A percentile compares a stretch with the other conserved stretches of the same genome.
These are phyloP conservation scores for Dipus sagitta DNA, from an alignment of 2,797 vertebrate species.

Conservation along the genomic window DNA sequence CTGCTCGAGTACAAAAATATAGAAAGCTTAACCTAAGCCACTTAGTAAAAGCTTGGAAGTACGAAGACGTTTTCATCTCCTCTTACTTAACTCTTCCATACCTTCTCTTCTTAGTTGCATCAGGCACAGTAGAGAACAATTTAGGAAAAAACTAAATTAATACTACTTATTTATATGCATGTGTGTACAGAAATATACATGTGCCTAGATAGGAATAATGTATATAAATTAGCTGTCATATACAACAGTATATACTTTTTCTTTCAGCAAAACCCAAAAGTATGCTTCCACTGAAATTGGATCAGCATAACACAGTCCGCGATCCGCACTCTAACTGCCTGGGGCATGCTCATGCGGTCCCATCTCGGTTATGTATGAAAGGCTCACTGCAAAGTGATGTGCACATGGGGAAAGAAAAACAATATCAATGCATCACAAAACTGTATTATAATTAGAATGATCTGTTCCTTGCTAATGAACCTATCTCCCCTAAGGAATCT, in stretches of 20 bases:
- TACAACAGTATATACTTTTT: not conserved
- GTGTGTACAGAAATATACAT: not conserved
- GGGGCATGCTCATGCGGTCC: not conserved
- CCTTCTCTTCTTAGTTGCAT: constrained; percentile 32
- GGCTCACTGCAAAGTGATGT: not conserved
- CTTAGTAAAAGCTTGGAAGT: not conserved
- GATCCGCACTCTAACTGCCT: not conserved
- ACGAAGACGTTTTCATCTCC: not conserved
- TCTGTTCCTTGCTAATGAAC: not conserved
- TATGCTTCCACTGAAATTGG: constrained; percentile 9
- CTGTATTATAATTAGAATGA: not conserved
- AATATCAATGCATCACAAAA: constrained; percentile 4
- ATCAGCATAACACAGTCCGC: not conserved
- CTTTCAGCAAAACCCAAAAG: constrained; percentile 52
- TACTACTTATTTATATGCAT: not conserved
- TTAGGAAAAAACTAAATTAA: constrained; percentile 47
- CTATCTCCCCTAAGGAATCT: constrained; percentile 17
- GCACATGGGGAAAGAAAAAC: not conserved
- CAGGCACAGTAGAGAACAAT: not conserved
- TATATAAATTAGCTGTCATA: not conserved
- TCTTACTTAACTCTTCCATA: not conserved
- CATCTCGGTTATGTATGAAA: not conserved
- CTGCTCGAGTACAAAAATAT: not conserved
- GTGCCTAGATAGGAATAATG: not conserved
- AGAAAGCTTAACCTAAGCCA: not conserved